Conservation (phyloP, 2,113 vertebrate species). For the Columbina picui region DNA sequence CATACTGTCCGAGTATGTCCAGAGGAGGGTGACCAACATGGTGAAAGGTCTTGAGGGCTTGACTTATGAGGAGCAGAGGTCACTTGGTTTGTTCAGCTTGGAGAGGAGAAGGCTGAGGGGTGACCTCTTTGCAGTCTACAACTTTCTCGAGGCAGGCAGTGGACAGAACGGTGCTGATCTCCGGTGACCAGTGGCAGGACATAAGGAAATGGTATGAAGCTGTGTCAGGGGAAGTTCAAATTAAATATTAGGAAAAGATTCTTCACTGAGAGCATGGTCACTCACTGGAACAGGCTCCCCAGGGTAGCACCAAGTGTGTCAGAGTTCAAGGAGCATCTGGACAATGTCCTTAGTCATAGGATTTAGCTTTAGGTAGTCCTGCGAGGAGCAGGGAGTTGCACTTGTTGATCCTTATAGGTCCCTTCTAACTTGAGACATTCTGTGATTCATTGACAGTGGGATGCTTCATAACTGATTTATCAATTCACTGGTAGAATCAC, state of each 20-base stretch:
- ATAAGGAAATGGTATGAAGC: neutral
- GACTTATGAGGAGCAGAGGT: accelerated
- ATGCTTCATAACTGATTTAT: neutral
- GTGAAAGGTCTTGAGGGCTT: neutral
- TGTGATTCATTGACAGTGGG: neutral
- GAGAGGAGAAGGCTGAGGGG: neutral
- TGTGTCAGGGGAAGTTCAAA: neutral
- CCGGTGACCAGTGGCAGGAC: no score
- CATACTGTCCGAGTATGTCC: neutral
- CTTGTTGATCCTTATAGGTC: accelerated
- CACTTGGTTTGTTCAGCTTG: neutral
- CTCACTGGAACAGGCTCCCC: neutral
- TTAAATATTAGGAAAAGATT: neutral
- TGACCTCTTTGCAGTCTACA: neutral
- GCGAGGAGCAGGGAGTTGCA: neutral
- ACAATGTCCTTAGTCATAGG: accelerated
- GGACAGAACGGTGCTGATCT: neutral
- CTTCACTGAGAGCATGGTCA: accelerated
- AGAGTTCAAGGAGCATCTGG: neutral
- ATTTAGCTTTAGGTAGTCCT: neutral
- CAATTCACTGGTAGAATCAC: neutral
- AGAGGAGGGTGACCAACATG: neutral
- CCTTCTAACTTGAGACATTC: neutral
- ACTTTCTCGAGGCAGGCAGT: accelerated
- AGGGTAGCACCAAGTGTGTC: no score